Evolutionary conservation across 2,888 invertebrate species (phyloP), one percentile per base, ranked within the genome.

Genomic region (Dysmachus trigonus): DNA sequence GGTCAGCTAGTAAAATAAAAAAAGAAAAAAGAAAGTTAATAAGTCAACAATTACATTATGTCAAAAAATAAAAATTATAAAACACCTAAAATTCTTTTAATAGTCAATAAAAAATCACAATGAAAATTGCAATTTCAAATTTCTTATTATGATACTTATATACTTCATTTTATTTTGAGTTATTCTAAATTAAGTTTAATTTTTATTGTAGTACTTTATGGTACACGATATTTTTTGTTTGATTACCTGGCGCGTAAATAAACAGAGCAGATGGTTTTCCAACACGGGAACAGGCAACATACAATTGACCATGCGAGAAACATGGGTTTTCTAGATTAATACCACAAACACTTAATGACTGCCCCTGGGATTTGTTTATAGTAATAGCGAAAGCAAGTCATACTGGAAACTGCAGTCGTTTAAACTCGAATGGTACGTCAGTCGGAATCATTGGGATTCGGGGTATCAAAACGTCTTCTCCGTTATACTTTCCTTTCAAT

Each of bases 361-460:
- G 90, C 10, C 89, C 89, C 89, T 90, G 90, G 53, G 90, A 87
- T 87, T 90, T 90, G 87, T 90, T 90, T 38, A 90, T 90, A 5
- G 89, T 89, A 71, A 90, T 89, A 8, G 89, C 89, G 87, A 89
- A 90, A 38, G 89, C 90, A 10, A 90, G 85, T 73, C 89, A 87
- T 27, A 85, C 85, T 7, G 89, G 89, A 88, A 90, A 90, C 86
- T 90, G 90, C 10, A 89, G 15, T 33, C 89, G 86, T 86, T 89
- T 89, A 85, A 90, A 18, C 33, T 33, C 33, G 33, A 33, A 33
- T 33, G 33, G 33, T 33, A 33, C 33, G 33, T 2, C 33, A 33
- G 33, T 33, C 6, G 33, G 33, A 33, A 33, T 33, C 33, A 33
- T 33, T 33, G n/a, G n/a, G n/a, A n/a, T n/a, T n/a, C n/a, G n/a